These are phyloP conservation scores for Hesperia comma DNA, from an alignment of 2,888 invertebrate genomes.

Conservation along the genomic window DNA sequence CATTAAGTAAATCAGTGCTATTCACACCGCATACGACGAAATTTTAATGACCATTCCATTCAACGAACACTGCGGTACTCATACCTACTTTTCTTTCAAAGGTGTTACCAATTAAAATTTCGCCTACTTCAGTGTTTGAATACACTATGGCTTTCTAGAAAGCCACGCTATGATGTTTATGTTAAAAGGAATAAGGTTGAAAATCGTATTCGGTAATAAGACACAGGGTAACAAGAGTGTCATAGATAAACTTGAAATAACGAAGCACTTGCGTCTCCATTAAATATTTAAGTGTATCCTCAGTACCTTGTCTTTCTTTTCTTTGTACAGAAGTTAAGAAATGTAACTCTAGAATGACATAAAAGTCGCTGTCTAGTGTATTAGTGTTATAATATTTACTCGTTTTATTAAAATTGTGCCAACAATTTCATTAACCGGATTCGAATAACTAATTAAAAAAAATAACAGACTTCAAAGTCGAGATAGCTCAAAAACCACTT, in stretches of 20 bases:
- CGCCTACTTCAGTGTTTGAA: conserved; percentile 11
- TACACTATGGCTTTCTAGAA: conserved; percentile 7
- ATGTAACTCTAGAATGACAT: no score
- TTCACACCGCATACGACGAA: background rate
- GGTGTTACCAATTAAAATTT: conserved; percentile 36
- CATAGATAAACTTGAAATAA: conserved; percentile 31
- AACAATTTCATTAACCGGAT: no score
- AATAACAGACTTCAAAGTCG: no score
- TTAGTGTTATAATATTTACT: no score
- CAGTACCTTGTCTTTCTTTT: no score
- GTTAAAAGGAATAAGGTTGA: conserved; percentile 7
- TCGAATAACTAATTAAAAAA: no score
- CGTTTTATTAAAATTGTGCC: no score
- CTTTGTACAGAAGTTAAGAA: no score
- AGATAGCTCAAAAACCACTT: no score
- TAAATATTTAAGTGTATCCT: conserved; percentile 31
- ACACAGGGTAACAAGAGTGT: background rate
- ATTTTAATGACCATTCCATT: conserved; percentile 28
- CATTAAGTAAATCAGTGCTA: background rate
- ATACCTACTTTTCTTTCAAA: conserved; percentile 13
- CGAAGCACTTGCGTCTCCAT: conserved; percentile 26
- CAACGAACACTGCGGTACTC: conserved; percentile 6
- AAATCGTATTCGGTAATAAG: background rate
- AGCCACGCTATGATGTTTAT: background rate
- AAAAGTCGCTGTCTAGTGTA: no score